Evolutionary conservation across 2,113 vertebrate genomes (phyloP).

Genomic region (Lepus europaeus): DNA sequence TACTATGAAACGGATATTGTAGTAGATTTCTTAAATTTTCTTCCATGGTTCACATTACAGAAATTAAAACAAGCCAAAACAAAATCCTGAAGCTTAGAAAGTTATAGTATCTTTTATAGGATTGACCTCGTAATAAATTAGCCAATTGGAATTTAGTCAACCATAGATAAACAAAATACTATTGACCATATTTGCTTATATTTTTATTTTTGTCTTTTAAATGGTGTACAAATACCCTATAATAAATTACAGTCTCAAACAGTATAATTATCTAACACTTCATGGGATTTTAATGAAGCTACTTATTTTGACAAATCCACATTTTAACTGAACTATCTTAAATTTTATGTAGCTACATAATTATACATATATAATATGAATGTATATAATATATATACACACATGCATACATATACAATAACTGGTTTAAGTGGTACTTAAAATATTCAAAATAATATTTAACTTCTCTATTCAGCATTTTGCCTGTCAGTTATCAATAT

Average conservation of each 20-base stretch:
- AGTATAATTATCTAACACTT: neutral
- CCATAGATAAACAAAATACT: neutral
- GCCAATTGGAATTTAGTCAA: neutral
- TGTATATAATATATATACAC: neutral
- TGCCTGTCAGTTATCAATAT: neutral
- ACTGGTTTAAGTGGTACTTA: neutral
- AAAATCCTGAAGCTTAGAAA: neutral
- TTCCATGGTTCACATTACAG: neutral
- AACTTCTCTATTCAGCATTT: neutral
- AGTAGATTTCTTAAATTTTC: neutral
- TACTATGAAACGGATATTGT: neutral
- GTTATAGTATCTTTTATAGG: neutral
- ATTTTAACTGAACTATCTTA: neutral
- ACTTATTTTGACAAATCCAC: neutral
- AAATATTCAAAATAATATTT: neutral
- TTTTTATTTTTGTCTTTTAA: neutral
- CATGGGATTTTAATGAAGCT: neutral
- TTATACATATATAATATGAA: neutral
- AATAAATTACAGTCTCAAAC: neutral
- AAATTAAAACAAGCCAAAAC: neutral
- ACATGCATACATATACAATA: neutral
- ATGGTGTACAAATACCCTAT: neutral
- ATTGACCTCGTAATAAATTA: neutral
- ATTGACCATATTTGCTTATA: neutral
- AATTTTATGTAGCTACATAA: neutral